A percentile compares a stretch with the other conserved stretches of the same genome.
Conservation (phyloP, 2,888 invertebrate species). For the Sinohyriopsis cumingii region DNA sequence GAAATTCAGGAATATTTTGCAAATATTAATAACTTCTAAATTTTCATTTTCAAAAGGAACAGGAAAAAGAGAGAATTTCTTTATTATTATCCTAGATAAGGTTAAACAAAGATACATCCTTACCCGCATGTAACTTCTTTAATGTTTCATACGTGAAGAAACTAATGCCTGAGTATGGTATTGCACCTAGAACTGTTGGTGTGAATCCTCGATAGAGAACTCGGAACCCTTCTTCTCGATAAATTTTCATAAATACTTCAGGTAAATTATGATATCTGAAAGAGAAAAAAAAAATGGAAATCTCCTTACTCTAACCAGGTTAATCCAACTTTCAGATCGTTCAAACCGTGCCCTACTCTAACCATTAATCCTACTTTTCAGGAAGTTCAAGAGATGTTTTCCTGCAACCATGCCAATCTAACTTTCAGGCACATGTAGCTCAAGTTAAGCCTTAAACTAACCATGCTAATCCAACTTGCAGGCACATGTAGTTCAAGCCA, state of each 20-base stretch:
- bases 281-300: conserved; percentile 4
- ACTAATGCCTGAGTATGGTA: conserved; percentile 96
- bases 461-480: no score
- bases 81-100: no score
- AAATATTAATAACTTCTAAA: no score
- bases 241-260: conserved; percentile 78
- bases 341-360: no score
- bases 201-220: conserved; percentile 89
- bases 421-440: no score
- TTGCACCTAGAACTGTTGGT: conserved; percentile 93
- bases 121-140: conserved; percentile 78
- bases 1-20: no score
- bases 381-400: no score
- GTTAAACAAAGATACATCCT: neutral
- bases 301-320: conserved; percentile 1
- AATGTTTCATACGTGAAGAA: conserved; percentile 98
- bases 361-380: no score
- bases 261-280: conserved; percentile 66
- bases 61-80: no score
- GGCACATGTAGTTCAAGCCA: neutral
- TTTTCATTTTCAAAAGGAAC: no score
- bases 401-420: no score
- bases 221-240: conserved; percentile 82
- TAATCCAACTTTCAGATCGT: neutral
- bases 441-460: no score